Evolutionary conservation across 2,797 vertebrate genomes (phyloP).

Genomic region (Chiloscyllium punctatum): DNA sequence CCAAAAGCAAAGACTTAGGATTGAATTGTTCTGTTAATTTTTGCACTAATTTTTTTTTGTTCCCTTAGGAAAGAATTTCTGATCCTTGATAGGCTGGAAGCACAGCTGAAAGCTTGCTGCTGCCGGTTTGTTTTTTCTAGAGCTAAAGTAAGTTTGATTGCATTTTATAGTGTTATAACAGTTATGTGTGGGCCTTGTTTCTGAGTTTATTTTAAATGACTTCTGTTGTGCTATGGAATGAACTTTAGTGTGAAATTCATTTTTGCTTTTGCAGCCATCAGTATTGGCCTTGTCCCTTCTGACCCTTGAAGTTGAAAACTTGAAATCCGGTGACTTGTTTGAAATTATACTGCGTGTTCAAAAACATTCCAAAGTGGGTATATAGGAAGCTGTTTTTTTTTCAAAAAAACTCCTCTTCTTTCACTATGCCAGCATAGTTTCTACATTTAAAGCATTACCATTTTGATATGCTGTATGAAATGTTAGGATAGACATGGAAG

Average conservation of each 20-base stretch:
- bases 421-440: neutral
- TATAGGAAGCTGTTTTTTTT: neutral
- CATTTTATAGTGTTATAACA: neutral
- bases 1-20: neutral
- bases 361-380: slow-evolving; percentile 82
- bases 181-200: neutral
- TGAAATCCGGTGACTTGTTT: slow-evolving; percentile 76
- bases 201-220: neutral
- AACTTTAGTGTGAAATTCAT: slow-evolving; percentile 32
- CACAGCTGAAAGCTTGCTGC: slow-evolving; percentile 91
- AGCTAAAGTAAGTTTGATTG: slow-evolving; percentile 78
- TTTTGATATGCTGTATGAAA: neutral
- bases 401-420: neutral
- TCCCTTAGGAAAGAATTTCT: slow-evolving; percentile 73
- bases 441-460: neutral
- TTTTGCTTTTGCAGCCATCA: slow-evolving; percentile 68
- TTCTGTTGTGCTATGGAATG: neutral
- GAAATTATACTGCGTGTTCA: slow-evolving; percentile 81
- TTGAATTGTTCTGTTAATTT: neutral
- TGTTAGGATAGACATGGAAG: neutral
- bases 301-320: slow-evolving; percentile 76
- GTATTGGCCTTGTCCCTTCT: slow-evolving; percentile 88
- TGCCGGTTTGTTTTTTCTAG: slow-evolving; percentile 88
- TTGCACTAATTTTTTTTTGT: neutral
- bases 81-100: slow-evolving; percentile 88